Percentiles rank a stretch among this genome's conserved stretches.
phyloP scores from a whole-genome alignment of 2,113 vertebrate species.

The Tachysurus vachellii region DNA sequence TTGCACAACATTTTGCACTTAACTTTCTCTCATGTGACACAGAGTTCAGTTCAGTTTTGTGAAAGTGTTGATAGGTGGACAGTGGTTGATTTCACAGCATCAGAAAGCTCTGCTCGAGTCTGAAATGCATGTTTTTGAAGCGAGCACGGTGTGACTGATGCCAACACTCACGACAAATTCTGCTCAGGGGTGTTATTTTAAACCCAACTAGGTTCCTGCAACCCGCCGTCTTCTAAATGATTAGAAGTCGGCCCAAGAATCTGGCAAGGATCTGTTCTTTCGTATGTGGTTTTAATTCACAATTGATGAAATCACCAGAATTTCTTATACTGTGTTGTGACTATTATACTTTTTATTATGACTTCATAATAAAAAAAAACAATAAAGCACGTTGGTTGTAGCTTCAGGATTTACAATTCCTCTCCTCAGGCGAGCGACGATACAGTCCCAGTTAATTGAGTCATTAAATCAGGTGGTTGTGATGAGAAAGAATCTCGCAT shows the following conservation, averaged over 20 bases:
- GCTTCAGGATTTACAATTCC: neutral
- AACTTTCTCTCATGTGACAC: neutral
- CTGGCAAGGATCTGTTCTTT: neutral
- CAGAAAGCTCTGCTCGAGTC: neutral
- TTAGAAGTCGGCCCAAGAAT: neutral
- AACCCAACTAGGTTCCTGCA: neutral
- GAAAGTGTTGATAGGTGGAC: neutral
- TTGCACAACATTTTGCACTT: neutral
- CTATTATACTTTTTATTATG: neutral
- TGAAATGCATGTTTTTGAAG: neutral
- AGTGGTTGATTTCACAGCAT: neutral
- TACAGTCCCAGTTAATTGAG: constrained; percentile 44
- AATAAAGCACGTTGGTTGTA: constrained; percentile 9
- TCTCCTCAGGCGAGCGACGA: constrained; percentile 61
- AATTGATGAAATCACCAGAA: neutral
- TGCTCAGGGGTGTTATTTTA: neutral
- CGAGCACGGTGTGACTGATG: neutral
- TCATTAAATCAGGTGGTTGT: constrained; percentile 53
- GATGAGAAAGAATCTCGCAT: constrained; percentile 64
- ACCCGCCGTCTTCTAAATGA: neutral
- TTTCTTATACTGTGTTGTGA: constrained; percentile 18
- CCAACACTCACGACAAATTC: neutral
- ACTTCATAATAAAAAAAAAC: constrained; percentile 20
- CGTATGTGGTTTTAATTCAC: neutral
- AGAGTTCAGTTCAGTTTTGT: neutral